Base-by-base conservation (phyloP, 2,113 vertebrate genomes). In the Ageneiosus marmoratus region DNA sequence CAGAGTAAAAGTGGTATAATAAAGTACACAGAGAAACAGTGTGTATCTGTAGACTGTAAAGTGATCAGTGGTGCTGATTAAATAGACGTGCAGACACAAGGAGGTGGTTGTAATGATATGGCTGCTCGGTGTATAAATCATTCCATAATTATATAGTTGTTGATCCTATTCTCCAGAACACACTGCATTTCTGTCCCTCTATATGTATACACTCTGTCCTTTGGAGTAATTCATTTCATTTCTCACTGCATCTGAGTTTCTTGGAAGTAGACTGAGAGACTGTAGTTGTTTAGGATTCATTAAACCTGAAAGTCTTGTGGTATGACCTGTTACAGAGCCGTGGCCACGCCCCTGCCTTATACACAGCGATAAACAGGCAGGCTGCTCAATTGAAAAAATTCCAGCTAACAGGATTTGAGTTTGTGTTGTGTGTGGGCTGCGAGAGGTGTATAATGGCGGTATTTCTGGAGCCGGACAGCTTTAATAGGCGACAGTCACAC, bases 401-500 rank as follows among this genome's bases (percentile, higher is more conserved):
- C 63, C 77, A 80, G 80, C 78, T 83, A 82, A 87, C 76, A 34
- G 77, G 84, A 41, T 84, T 80, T 72, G 48, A 53, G 34, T 34
- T 65, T 62, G 81, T 81, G 82, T 50, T 75, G 67, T 73, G 41
- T 73, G 44, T 69, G 65, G 50, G 77, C 72, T 75, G 62, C 34
- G 44, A 77, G 76, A 72, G 77, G 82, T 77, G 74, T 84, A 79
- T 87, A 77, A 85, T 86, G 84, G 84, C 48, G 80, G 83, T 89
- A 89, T 91, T 91, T 90, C 86, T 85, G 86, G 87, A 89, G 77
- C 86, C 20, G 13, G 62, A 88, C 83, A 86, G 87, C 87, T 86
- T 81, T 89, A 89, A 91, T 89, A 84, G 89, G 88, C 84, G 87
- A 89, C 79, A 88, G 84, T 90, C 83, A 84, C 85, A 86, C 90